A percentile compares a stretch with the other conserved stretches of the same genome.
Conservation (phyloP, 2,888 invertebrate genomes). For the Sturmia bella region DNA sequence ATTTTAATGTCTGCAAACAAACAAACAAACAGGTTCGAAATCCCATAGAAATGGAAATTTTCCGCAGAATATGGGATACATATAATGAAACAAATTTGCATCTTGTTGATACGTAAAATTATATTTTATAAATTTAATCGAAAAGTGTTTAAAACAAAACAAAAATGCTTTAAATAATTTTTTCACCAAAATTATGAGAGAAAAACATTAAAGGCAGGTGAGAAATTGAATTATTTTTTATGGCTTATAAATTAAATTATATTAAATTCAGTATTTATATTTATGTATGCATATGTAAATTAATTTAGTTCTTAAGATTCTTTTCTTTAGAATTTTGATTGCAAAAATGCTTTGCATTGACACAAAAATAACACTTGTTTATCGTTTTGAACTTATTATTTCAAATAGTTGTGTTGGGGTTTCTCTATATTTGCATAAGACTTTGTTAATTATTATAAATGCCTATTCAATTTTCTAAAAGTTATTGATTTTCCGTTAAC, state of each 20-base stretch:
- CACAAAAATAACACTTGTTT: not conserved
- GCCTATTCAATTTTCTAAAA: slow-evolving; percentile 43
- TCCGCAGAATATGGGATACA: too few relatives aligned
- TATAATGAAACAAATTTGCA: slow-evolving; percentile 17
- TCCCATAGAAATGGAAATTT: too few relatives aligned
- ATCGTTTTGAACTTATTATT: not conserved
- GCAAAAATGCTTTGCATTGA: slow-evolving; percentile 16
- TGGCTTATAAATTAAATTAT: slow-evolving; percentile 25
- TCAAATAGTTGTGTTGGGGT: not conserved
- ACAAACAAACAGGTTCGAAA: too few relatives aligned
- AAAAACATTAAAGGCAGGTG: slow-evolving; percentile 17
- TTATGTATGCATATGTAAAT: slow-evolving; percentile 19
- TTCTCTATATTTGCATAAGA: slow-evolving; percentile 25
- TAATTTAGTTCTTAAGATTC: not conserved
- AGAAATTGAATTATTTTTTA: slow-evolving; percentile 12
- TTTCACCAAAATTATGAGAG: slow-evolving; percentile 23
- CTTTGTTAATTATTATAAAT: slow-evolving; percentile 61
- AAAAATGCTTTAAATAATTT: slow-evolving; percentile 28
- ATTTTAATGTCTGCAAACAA: too few relatives aligned
- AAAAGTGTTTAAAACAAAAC: slow-evolving; percentile 24
- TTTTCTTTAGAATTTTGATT: slow-evolving; percentile 32
- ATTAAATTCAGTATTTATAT: slow-evolving; percentile 14
- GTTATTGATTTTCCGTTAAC: not conserved
- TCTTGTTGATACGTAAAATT: slow-evolving; percentile 20
- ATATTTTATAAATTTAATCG: slow-evolving; percentile 28